Evolutionary conservation across 2,888 invertebrate species (phyloP).

Genomic region (Tiliacea citrago): DNA sequence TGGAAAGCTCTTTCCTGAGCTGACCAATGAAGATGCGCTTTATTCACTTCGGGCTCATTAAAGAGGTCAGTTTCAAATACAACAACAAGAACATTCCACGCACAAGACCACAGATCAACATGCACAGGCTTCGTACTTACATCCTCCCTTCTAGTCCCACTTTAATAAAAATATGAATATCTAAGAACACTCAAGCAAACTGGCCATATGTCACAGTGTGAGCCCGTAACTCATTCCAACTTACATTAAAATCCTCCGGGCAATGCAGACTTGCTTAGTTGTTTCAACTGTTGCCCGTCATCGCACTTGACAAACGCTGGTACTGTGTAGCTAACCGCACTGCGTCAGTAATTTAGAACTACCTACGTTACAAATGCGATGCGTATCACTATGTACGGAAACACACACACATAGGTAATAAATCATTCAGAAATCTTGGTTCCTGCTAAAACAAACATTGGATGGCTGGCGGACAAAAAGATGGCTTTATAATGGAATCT

Average conservation of each 20-base stretch:
- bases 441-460: slow-evolving; percentile 6
- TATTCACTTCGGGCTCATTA: background rate
- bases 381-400: background rate
- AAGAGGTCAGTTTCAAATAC: no score
- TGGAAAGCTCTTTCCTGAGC: background rate
- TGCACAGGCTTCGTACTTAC: background rate
- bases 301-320: background rate
- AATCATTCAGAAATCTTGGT: slow-evolving; percentile 17
- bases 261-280: slow-evolving; percentile 23
- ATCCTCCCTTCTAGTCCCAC: background rate
- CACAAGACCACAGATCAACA: background rate
- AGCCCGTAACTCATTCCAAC: slow-evolving; percentile 31
- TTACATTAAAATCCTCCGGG: slow-evolving; percentile 29
- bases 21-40: background rate
- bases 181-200: slow-evolving; percentile 12
- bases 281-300: slow-evolving; percentile 23
- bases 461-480: background rate
- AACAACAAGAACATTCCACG: no score
- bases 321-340: slow-evolving; percentile 22
- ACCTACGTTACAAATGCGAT: background rate
- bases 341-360: slow-evolving; percentile 35
- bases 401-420: slow-evolving; percentile 5
- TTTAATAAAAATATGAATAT: slow-evolving; percentile 38
- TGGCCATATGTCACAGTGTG: slow-evolving; percentile 33
- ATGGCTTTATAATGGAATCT: slow-evolving; percentile 11